Evolutionary conservation across 1,140 invertebrate genomes (phyloP).

Genomic region (Piezodorus guildinii): DNA sequence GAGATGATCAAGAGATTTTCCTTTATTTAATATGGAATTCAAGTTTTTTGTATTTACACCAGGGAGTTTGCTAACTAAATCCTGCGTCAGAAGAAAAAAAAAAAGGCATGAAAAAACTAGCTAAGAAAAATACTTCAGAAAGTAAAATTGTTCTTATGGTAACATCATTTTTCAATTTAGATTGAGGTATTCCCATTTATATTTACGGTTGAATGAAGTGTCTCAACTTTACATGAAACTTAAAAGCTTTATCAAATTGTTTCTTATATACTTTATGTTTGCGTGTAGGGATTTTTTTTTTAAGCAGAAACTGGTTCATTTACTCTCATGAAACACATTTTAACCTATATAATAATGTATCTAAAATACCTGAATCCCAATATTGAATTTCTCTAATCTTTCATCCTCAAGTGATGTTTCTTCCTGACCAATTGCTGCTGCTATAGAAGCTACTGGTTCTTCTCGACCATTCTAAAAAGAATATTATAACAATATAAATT

Average conservation of each 20-base stretch:
- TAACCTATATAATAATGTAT: background rate
- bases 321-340: background rate
- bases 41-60: slow-evolving; percentile 84
- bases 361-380: slow-evolving; percentile 46
- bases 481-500: too few species aligned
- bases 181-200: too few species aligned
- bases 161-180: too few species aligned
- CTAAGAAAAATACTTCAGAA: too few species aligned
- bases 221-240: too few species aligned
- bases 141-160: too few species aligned
- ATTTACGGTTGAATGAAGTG: too few species aligned
- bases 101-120: background rate
- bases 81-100: slow-evolving; percentile 35
- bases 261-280: too few species aligned
- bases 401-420: slow-evolving; percentile 44
- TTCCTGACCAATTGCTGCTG: slow-evolving; percentile 51
- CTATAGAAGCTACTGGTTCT: slow-evolving; percentile 61
- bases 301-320: too few species aligned
- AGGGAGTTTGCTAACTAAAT: slow-evolving; percentile 82
- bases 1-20: slow-evolving; percentile 57
- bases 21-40: slow-evolving; percentile 61
- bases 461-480: slow-evolving; percentile 50
- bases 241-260: too few species aligned
- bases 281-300: too few species aligned
- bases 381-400: slow-evolving; percentile 58